Base-by-base conservation (phyloP, 2,113 vertebrate genomes). In the Odontesthes bonariensis region DNA sequence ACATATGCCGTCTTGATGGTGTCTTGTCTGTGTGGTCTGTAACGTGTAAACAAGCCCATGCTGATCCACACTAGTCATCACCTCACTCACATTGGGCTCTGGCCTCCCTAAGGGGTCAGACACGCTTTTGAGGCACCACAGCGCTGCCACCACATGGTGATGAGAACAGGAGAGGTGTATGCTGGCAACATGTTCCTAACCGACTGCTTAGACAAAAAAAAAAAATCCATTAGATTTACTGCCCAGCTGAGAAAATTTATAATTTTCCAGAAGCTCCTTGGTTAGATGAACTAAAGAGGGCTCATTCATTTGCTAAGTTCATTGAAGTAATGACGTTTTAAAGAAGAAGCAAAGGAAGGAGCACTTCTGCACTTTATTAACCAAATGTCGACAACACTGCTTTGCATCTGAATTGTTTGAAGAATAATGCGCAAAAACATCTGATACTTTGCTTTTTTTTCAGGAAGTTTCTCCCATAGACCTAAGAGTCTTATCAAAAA, bases 1-100 rank as follows among this genome's bases (percentile, higher is more conserved):
- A 49, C 90, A 91, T 72, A 79, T 92, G 91, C 75, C 69, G 80
- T 65, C 86, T 58, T 79, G 82, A 84, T 78, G 27, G 64, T 82
- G 89, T 89, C 88, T 90, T 86, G 87, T 92, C 88, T 92, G 91
- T 92, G 89, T 89, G 88, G 87, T 91, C 92, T 82, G 70, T 73
- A 79, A 85, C 76, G 88, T 91, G 84, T 91, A 91, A 92, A 93
- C 89, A 90, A 85, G 79, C 86, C 83, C 67, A 31, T 75, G 56
- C 87, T 91, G 89, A 91, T 86, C 87, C 79, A 64, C 64, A 22
- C 84, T 66, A 83, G 82, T 95, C 89, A 88, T 91, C 87, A 71
- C 88, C 88, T 89, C 44, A 10, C 83, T 84, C 75, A 73, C 85
- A 80, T 12, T 53, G 73, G 86, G 77, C 66, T 76, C 67, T 66